phyloP scores from a whole-genome alignment of 2,888 invertebrate genomes.

The Diarsia rubi region DNA sequence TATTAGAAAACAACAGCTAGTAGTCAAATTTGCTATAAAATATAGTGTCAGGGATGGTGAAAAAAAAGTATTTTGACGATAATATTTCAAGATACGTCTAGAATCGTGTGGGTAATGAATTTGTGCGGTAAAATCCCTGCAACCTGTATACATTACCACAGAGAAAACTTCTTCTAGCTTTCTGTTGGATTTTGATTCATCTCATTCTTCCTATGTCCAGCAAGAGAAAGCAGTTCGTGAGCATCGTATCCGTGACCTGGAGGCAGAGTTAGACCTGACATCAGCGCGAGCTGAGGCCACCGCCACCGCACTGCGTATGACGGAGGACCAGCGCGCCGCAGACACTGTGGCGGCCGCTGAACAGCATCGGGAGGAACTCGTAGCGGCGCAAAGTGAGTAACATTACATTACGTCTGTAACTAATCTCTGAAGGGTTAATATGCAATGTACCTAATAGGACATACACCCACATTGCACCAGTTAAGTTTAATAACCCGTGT shows the following conservation, averaged over 20 bases:
- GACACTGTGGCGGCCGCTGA: conserved; percentile 79
- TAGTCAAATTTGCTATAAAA: background rate
- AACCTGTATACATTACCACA: background rate
- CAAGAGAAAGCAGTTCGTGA: conserved; percentile 85
- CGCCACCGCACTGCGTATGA: conserved; percentile 77
- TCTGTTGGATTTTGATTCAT: background rate
- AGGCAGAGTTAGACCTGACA: conserved; percentile 83
- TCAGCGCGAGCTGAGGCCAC: conserved; percentile 83
- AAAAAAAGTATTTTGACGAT: background rate
- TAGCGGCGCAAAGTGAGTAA: conserved; percentile 85
- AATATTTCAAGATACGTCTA: background rate
- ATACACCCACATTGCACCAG: too few relatives aligned
- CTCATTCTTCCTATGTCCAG: conserved; percentile 63
- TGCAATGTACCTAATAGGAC: too few relatives aligned
- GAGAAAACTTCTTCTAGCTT: background rate
- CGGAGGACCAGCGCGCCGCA: conserved; percentile 81
- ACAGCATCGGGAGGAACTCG: conserved; percentile 86
- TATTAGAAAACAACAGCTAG: background rate
- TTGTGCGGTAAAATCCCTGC: background rate
- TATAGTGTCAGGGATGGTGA: background rate
- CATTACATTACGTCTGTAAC: too few relatives aligned
- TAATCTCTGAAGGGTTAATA: too few relatives aligned
- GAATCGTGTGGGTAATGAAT: background rate
- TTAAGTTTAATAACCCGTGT: too few relatives aligned
- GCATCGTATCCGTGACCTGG: conserved; percentile 88